Percentiles rank a stretch among this genome's conserved stretches.
These are phyloP conservation scores for Xiphydria camelus DNA, from an alignment of 2,888 invertebrate genomes.

Conservation along the genomic window DNA sequence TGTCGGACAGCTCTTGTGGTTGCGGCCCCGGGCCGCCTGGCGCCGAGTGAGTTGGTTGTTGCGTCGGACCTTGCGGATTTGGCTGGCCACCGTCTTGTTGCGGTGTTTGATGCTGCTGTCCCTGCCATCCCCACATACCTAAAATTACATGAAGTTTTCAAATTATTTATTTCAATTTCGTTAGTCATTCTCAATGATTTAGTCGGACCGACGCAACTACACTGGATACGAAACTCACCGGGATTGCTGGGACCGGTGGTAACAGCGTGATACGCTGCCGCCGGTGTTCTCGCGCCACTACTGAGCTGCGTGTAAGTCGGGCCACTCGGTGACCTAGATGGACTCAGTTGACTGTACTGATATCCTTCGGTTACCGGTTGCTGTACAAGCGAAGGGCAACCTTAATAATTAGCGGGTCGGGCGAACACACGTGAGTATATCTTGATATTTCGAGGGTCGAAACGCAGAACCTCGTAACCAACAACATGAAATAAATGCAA, in stretches of 20 bases:
- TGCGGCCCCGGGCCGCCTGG: slow-evolving; percentile 66
- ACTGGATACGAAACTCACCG: slow-evolving; percentile 35
- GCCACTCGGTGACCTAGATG: slow-evolving; percentile 81
- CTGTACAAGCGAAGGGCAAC: slow-evolving; percentile 37
- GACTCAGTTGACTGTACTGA: slow-evolving; percentile 74
- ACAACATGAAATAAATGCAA: no score
- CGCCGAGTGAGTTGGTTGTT: slow-evolving; percentile 48
- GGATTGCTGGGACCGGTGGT: slow-evolving; percentile 57
- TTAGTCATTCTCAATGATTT: not conserved
- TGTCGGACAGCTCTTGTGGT: slow-evolving; percentile 84
- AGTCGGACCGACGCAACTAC: not conserved
- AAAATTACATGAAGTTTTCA: no score
- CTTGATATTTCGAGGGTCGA: no score
- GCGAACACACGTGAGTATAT: not conserved
- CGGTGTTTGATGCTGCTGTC: slow-evolving; percentile 43
- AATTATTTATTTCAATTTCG: no score
- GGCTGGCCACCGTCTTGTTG: slow-evolving; percentile 50
- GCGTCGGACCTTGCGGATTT: slow-evolving; percentile 47
- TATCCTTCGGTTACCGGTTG: slow-evolving; percentile 73
- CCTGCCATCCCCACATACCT: slow-evolving; percentile 83
- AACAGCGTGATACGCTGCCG: slow-evolving; percentile 60
- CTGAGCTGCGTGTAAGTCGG: slow-evolving; percentile 81
- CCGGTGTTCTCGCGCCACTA: slow-evolving; percentile 65
- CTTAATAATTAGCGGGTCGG: not conserved
- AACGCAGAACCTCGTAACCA: no score